Conservation (phyloP, 2,888 invertebrate genomes). For the Campopleginae sp. region DNA sequence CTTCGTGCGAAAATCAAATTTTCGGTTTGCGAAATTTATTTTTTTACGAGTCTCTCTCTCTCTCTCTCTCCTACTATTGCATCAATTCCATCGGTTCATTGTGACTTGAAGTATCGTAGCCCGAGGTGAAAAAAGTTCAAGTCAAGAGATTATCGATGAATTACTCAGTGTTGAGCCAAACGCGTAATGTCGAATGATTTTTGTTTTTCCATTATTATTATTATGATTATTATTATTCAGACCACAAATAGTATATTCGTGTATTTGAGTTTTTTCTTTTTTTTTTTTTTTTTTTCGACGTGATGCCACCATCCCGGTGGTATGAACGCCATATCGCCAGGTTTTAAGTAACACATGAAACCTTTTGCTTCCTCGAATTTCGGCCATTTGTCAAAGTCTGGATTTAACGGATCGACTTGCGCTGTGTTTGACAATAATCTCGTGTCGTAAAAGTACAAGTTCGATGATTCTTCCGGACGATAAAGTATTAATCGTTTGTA, state of each 20-base stretch:
- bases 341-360: conserved; percentile 89
- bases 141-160: background rate
- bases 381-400: conserved; percentile 91
- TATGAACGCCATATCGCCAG: conserved; percentile 97
- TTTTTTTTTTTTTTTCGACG: conserved; percentile 85
- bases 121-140: background rate
- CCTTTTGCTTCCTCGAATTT: conserved; percentile 88
- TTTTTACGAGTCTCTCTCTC: background rate
- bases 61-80: background rate
- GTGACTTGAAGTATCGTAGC: background rate
- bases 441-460: conserved; percentile 92
- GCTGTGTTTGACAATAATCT: conserved; percentile 95
- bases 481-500: conserved; percentile 95
- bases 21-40: background rate
- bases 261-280: background rate
- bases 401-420: conserved; percentile 93
- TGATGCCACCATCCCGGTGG: conserved; percentile 99
- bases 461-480: conserved; percentile 88
- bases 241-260: too few species aligned
- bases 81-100: background rate
- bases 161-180: background rate
- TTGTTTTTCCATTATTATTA: background rate
- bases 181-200: background rate
- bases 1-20: background rate
- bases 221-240: background rate